Evolutionary conservation across 2,113 vertebrate species (phyloP), one percentile per base, ranked within the genome.

Genomic region (Arothron firmamentum): DNA sequence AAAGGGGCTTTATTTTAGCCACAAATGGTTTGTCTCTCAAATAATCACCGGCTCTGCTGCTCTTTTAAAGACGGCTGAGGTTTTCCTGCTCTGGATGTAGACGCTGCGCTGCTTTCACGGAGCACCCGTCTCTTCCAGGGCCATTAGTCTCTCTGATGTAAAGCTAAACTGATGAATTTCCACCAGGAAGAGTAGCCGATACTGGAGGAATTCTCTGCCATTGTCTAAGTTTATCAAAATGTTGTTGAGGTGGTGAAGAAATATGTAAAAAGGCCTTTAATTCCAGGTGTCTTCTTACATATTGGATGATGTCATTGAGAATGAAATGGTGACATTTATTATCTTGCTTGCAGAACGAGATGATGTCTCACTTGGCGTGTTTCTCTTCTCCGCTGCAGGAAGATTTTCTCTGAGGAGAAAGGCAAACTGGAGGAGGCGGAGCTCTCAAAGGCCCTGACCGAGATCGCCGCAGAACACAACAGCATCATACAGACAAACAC

Each of bases 401-500:
- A 93, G 75, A 84, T 71, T 79, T 89, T 92, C 6, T 85, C 90
- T 77, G 92, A 96, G 74, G 93, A 92, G 59, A 93, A 93, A 81
- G 79, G 86, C 25, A 91, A 91, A 67, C 68, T 62, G 79, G 92
- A 91, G 75, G 93, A 92, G 64, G 89, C 86, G 43, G 93, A 92
- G 67, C 83, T 88, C 19, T 93, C 95, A 87, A 91, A 92, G 67
- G 82, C 90, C 60, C 76, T 90, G 18, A 88, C 90, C 28, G 93
- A 93, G 85, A 93, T 90, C 72, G 86, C 92, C 85, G 91, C 89
- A 84, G 92, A 94, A 85, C 92, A 92, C 86, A 97, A 92, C n/a
- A 93, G 93, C 75, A 87, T 94, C 91, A 91, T 90, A 90, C 94
- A 94, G 86, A 94, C 92, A 91, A 94, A 94, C 50, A 80, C 87